Conservation (phyloP, 2,797 vertebrate genomes). For the Megalops cyprinoides region DNA sequence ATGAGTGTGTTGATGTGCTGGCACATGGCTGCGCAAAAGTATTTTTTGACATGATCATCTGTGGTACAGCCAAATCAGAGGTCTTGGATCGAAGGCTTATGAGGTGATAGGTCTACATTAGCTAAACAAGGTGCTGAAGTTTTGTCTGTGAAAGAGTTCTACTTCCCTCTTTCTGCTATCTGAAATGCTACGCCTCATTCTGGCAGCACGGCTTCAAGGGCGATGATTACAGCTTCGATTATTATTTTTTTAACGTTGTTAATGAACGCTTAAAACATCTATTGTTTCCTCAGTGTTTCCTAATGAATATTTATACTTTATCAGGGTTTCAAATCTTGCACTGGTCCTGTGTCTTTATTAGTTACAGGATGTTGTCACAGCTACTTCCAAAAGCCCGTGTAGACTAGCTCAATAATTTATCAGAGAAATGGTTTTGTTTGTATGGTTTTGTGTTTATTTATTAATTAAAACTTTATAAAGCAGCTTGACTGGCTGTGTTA, state of each 20-base stretch:
- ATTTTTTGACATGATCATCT: neutral
- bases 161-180: slow-evolving; percentile 16
- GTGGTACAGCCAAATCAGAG: neutral
- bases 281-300: slow-evolving; percentile 13
- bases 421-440: slow-evolving; percentile 21
- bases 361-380: slow-evolving; percentile 39
- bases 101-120: neutral
- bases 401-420: slow-evolving; percentile 37
- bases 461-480: slow-evolving; percentile 37
- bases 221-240: neutral
- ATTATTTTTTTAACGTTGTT: slow-evolving; percentile 15
- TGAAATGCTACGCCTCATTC: no score
- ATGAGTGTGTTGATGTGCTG: neutral
- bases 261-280: slow-evolving; percentile 5
- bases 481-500: neutral
- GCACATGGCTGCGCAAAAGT: neutral
- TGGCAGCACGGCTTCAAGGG: neutral
- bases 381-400: slow-evolving; percentile 40
- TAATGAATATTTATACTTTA: slow-evolving; percentile 23
- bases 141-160: neutral
- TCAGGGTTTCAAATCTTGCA: slow-evolving; percentile 34
- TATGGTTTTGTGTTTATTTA: slow-evolving; percentile 43
- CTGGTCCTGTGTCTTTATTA: slow-evolving; percentile 31
- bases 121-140: slow-evolving; percentile 16
- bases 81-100: slow-evolving; percentile 13